These are phyloP conservation scores for Vanessa tameamea DNA, from an alignment of 1,140 invertebrate species.

Conservation along the genomic window DNA sequence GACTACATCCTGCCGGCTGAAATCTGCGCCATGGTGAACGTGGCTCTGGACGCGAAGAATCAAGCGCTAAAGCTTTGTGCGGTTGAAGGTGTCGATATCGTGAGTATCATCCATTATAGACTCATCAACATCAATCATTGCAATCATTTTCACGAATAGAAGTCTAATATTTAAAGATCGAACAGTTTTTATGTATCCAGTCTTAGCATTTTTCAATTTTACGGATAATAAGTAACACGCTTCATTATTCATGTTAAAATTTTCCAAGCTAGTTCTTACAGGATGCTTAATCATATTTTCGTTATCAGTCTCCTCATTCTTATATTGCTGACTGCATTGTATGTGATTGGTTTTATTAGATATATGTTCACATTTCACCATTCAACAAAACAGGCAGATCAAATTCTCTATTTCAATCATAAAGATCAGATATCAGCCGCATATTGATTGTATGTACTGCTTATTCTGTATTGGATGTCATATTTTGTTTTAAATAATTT, in stretches of 20 bases:
- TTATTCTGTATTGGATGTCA: not conserved
- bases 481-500: not conserved
- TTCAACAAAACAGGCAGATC: not conserved
- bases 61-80: slow-evolving; percentile 98
- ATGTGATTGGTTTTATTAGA: slow-evolving; percentile 19
- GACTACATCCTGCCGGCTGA: slow-evolving; percentile 99
- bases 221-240: too few species aligned
- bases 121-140: slow-evolving; percentile 27
- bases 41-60: slow-evolving; percentile 96
- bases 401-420: not conserved
- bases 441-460: not conserved
- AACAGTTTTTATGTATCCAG: too few species aligned
- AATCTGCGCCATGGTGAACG: slow-evolving; percentile 99
- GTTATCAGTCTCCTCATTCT: not conserved
- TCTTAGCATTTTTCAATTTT: too few species aligned
- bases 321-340: slow-evolving; percentile 25
- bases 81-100: slow-evolving; percentile 97
- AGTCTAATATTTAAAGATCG: not conserved
- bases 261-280: too few species aligned
- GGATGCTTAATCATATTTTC: too few species aligned
- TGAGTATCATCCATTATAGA: slow-evolving; percentile 80
- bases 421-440: not conserved
- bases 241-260: too few species aligned
- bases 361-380: slow-evolving; percentile 8
- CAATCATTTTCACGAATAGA: not conserved